These are phyloP conservation scores for Alethe castanea DNA, from an alignment of 2,113 vertebrate genomes.

Conservation along the genomic window DNA sequence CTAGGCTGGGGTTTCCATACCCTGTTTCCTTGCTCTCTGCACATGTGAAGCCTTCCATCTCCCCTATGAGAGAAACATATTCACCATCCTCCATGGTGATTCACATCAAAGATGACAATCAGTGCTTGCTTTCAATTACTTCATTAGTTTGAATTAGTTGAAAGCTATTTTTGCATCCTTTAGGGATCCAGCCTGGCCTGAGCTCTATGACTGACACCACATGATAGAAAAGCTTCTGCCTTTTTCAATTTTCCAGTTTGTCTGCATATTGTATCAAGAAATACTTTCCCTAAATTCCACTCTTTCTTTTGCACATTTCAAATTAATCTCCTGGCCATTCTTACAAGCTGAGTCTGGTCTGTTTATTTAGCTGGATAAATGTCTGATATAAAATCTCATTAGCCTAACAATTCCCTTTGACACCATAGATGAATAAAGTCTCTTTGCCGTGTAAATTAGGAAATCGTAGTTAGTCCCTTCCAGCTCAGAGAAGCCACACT, in stretches of 20 bases:
- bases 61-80: neutral
- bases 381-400: conserved; percentile 54
- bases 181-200: neutral
- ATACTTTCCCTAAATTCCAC: neutral
- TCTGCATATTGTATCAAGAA: neutral
- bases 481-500: neutral
- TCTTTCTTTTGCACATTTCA: conserved; percentile 10
- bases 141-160: neutral
- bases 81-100: neutral
- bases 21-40: neutral
- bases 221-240: neutral
- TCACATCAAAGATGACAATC: neutral
- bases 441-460: conserved; percentile 34
- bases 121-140: neutral
- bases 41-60: neutral
- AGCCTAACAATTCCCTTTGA: conserved; percentile 42
- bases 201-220: neutral
- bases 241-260: neutral
- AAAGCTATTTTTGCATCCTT: neutral
- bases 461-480: neutral
- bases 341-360: neutral
- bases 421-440: neutral
- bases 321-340: neutral
- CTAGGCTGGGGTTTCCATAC: neutral
- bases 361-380: conserved; percentile 41